Evolutionary conservation across 2,797 vertebrate genomes (phyloP).

Genomic region (Furcifer pardalis): DNA sequence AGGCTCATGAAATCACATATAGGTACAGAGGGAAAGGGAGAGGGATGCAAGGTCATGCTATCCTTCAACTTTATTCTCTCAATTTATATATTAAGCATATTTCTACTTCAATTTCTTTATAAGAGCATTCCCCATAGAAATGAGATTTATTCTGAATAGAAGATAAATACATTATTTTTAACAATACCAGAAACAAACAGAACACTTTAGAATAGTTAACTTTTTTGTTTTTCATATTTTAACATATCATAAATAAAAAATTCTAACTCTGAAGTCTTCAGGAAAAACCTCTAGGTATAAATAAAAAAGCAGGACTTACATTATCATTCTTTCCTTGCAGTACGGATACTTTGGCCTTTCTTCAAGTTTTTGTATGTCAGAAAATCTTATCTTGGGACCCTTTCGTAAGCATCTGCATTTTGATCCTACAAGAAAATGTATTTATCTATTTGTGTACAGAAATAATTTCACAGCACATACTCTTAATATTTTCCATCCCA

Average conservation of each 20-base stretch:
- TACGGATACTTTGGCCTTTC: slow-evolving; percentile 96
- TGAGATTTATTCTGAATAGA: neutral
- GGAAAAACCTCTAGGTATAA: slow-evolving; percentile 23
- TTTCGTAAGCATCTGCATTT: slow-evolving; percentile 98
- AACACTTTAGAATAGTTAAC: neutral
- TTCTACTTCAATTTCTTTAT: neutral
- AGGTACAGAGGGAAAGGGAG: neutral
- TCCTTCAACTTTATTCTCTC: neutral
- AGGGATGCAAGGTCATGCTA: neutral
- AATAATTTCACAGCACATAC: slow-evolving; percentile 26
- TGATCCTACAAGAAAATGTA: slow-evolving; percentile 81
- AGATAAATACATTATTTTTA: neutral
- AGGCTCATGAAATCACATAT: neutral
- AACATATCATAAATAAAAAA: neutral
- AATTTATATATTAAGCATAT: neutral
- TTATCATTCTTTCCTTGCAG: slow-evolving; percentile 99
- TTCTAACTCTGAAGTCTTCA: slow-evolving; percentile 24
- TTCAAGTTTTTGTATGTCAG: slow-evolving; percentile 97
- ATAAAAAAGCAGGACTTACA: slow-evolving; percentile 83
- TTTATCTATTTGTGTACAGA: slow-evolving; percentile 45
- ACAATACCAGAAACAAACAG: rapidly evolving
- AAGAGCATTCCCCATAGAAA: neutral
- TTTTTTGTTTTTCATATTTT: neutral
- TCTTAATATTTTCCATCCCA: neutral
- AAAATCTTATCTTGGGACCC: slow-evolving; percentile 97